phyloP scores from a whole-genome alignment of 2,797 vertebrate species.

The Margarornis squamiger region DNA sequence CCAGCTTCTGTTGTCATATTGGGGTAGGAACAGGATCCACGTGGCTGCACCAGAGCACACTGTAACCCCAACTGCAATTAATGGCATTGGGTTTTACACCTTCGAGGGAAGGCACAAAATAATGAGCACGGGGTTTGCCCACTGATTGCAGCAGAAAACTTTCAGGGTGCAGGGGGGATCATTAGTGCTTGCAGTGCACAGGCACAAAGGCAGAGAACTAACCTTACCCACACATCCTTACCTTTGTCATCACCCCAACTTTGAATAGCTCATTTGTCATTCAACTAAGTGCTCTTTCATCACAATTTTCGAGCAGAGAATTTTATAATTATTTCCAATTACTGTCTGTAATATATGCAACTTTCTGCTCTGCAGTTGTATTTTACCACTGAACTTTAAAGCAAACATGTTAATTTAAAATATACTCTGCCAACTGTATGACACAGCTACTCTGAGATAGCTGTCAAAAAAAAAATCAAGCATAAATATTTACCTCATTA shows the following conservation, averaged over 20 bases:
- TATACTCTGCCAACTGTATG: constrained; percentile 17
- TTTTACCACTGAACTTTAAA: constrained; percentile 44
- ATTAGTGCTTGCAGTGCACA: neutral
- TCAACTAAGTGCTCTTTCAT: constrained; percentile 40
- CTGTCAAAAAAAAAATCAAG: constrained; percentile 71
- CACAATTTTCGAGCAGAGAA: neutral
- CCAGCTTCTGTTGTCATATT: neutral
- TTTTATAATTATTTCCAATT: constrained; percentile 48
- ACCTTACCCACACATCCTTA: neutral
- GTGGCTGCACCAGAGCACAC: neutral
- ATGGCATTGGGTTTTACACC: neutral
- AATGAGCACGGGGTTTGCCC: neutral
- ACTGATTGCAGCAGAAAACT: neutral
- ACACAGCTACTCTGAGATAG: constrained; percentile 57
- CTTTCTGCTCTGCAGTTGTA: constrained; percentile 30
- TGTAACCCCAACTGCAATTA: neutral
- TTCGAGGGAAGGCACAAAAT: neutral
- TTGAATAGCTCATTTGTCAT: constrained; percentile 31
- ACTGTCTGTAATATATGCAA: constrained; percentile 5
- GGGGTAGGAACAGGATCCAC: neutral
- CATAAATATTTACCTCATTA: constrained; percentile 74
- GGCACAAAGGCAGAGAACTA: neutral
- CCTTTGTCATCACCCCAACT: constrained; percentile 24
- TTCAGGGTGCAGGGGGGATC: neutral
- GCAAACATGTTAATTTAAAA: constrained; percentile 55